Base-by-base conservation (phyloP, 2,797 vertebrate genomes). In the Gymnopithys bicolor region DNA sequence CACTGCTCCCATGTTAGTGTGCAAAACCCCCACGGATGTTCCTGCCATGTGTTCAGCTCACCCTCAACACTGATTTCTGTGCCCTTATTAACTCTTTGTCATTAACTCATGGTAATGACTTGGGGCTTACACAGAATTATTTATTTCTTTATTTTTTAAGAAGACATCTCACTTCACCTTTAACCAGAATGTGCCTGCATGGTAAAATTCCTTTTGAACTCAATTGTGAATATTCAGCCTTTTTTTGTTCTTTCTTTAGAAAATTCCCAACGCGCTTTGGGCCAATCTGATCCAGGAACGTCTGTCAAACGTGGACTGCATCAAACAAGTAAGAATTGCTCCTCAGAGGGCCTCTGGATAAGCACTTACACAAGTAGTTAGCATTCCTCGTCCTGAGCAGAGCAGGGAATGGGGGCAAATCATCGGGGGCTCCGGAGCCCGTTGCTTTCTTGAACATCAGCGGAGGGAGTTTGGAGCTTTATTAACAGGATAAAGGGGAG, bases 401-500 rank as follows among this genome's bases (percentile, higher is more conserved):
- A 95, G 87, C 67, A 94, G 94, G 88, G 92, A 95, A 93, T 93
- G 87, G 83, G 89, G 95, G 95, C 93, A 95, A 95, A 94, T 89
- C 95, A 49, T 74, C 11, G 70, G 90, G 73, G 82, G 82, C 77
- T 90, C 69, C 43, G 88, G 90, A 91, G 84, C 35, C 35, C 5
- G 84, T 95, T 95, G 95, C 97, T 97, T 96, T 95, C 95, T 94
- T 88, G 96, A 97, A 98, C 90, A 95, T 95, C 93, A 91, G 83
- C 91, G 84, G 71, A 87, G 97, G 94, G 96, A 97, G 97, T 95
- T 97, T 94, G 95, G 95, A 96, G 97, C 97, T 98, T 98, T 97
- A 98, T 98, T 97, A 98, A 97, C 97, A 97, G 98, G 96, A 97
- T 95, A 78, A 93, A 97, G 96, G 98, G 98, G 97, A 97, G 98